These are phyloP conservation scores for Moxostoma hubbsi DNA, from an alignment of 2,797 vertebrate species.

Conservation along the genomic window DNA sequence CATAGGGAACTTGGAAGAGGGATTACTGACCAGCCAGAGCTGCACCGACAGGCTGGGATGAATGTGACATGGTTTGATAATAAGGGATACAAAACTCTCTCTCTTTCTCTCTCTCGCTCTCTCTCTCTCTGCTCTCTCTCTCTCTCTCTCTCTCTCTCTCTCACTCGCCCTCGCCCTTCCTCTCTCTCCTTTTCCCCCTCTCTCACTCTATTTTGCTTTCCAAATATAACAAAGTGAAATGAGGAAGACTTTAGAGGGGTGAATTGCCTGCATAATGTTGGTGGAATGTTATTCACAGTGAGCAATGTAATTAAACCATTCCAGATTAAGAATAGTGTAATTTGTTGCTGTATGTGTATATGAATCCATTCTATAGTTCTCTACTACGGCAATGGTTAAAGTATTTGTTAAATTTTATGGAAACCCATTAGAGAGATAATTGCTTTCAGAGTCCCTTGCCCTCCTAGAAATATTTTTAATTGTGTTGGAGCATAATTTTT, in stretches of 20 bases:
- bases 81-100: conserved; percentile 84
- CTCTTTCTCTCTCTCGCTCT: conserved; percentile 41
- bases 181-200: no score
- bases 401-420: conserved; percentile 75
- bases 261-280: conserved; percentile 65
- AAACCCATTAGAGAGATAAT: conserved; percentile 76
- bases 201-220: no score
- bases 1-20: conserved; percentile 92
- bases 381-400: conserved; percentile 62
- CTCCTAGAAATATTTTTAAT: conserved; percentile 67
- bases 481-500: conserved; percentile 38
- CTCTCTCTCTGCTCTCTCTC: conserved; percentile 2
- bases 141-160: conserved; percentile 25
- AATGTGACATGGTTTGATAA: conserved; percentile 99
- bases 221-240: conserved; percentile 58
- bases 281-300: conserved; percentile 73
- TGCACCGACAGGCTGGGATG: conserved; percentile 85
- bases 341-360: conserved; percentile 23
- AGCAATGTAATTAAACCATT: conserved; percentile 66
- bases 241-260: conserved; percentile 72
- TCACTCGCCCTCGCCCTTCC: conserved; percentile 35
- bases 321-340: conserved; percentile 59
- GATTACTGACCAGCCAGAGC: conserved; percentile 92
- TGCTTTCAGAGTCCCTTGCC: conserved; percentile 74
- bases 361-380: conserved; percentile 49